These are phyloP conservation scores for Bombus soroeensis DNA, from an alignment of 1,140 invertebrate genomes.

Conservation along the genomic window DNA sequence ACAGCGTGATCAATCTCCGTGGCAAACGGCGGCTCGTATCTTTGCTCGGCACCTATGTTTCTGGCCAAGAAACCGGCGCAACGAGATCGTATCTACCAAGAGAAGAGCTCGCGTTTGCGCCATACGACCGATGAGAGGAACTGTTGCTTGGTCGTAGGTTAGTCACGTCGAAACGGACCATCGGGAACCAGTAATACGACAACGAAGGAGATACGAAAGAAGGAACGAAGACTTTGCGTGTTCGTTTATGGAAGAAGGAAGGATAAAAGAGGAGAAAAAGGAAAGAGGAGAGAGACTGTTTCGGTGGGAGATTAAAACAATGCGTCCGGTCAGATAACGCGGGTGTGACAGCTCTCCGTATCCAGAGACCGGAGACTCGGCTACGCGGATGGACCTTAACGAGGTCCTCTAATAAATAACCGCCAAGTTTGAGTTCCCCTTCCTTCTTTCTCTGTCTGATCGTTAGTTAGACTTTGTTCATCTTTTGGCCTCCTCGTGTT, in stretches of 20 bases:
- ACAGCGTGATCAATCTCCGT: slow-evolving; percentile 66
- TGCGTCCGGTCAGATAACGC: slow-evolving; percentile 71
- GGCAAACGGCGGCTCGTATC: slow-evolving; percentile 56
- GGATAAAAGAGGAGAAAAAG: not conserved
- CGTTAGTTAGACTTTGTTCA: not conserved
- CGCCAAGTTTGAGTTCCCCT: slow-evolving; percentile 53
- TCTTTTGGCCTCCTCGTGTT: slow-evolving; percentile 39
- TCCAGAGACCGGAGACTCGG: slow-evolving; percentile 59
- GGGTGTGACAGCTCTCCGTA: slow-evolving; percentile 71
- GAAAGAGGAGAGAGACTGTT: slow-evolving; percentile 21
- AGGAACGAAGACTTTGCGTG: no score
- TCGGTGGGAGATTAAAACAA: slow-evolving; percentile 75
- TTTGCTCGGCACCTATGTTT: slow-evolving; percentile 60
- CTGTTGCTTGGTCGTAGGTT: slow-evolving; percentile 47
- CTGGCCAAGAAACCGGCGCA: slow-evolving; percentile 46
- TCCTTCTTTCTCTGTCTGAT: not conserved
- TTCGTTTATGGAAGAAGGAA: not conserved
- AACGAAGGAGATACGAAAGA: slow-evolving; percentile 21
- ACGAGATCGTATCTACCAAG: slow-evolving; percentile 67
- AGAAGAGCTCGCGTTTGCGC: slow-evolving; percentile 47
- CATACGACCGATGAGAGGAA: slow-evolving; percentile 41
- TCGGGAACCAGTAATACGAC: slow-evolving; percentile 21
- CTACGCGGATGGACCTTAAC: slow-evolving; percentile 70
- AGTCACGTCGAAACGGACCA: slow-evolving; percentile 45
- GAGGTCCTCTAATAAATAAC: slow-evolving; percentile 79